Base-by-base conservation (phyloP, 1,140 invertebrate genomes). In the Thaumatotibia leucotreta region DNA sequence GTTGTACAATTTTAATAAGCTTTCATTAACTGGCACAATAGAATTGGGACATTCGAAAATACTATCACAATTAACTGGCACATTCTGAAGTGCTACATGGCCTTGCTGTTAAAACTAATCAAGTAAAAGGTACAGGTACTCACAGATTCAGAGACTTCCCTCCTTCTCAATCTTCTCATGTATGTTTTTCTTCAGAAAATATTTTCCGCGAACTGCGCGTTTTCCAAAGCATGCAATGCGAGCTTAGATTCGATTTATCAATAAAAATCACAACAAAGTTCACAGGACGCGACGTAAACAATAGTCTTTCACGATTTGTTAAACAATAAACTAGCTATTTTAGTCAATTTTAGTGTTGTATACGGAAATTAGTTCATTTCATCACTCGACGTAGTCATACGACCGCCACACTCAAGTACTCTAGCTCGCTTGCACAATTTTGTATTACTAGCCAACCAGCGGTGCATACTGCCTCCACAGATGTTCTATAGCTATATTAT, bases 341-440 rank as follows among this genome's bases (percentile, higher is more conserved):
- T 58, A n/a, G 24, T 58, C 24, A 27, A 27, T 58, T 58, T 58
- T 14, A 29, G 52, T 58, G 24, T 17, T 27, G 52, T 58, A 14
- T 58, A 58, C 22, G 52, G 52, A 58, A 58, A 58, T 58, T 58
- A 58, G 52, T 58, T 58, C 27, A 58, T 58, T 58, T 58, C 52
- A 31, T 58, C 52, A 58, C 52, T 29, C 24, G 52, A 27, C 52
- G 24, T 29, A 58, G n/a, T 58, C 52, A 58, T 58, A 58, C 52
- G 52, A 58, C 52, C 52, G 52, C 24, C 27, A 9, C 5, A 31
- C 52, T 58, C 52, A 58, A 58, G 52, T 58, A 58, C 52, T 58
- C 52, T 58, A 14, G n/a, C 52, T 58, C 23, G 52, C 52, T 58
- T 58, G 52, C 52, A 58, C 52, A 58, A 58, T 58, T 58, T 58